These are phyloP conservation scores for Drosophila subquinaria DNA, from an alignment of 2,888 invertebrate genomes.

Conservation along the genomic window DNA sequence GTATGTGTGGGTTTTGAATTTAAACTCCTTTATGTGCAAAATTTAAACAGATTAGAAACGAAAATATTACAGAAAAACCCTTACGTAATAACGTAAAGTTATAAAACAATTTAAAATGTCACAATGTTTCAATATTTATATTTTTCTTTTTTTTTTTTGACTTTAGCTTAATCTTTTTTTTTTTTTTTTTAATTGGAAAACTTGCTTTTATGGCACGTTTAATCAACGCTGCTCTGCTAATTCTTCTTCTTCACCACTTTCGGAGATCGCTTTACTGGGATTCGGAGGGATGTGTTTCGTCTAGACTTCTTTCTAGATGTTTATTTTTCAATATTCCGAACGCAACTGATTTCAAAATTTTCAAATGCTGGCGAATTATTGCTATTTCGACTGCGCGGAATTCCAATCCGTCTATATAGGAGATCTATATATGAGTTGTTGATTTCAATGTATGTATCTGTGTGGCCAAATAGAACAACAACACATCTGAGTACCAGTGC, in stretches of 20 bases:
- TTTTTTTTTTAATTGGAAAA: conserved; percentile 52
- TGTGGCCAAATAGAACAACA: conserved; percentile 53
- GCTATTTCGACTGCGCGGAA: conserved; percentile 79
- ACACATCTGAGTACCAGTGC: conserved; percentile 51
- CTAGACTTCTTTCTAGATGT: conserved; percentile 82
- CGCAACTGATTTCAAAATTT: conserved; percentile 85
- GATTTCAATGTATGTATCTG: conserved; percentile 38
- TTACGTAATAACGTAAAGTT: conserved; percentile 56
- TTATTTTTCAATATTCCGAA: conserved; percentile 86
- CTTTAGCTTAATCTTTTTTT: conserved; percentile 26
- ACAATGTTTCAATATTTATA: conserved; percentile 34
- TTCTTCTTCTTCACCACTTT: conserved; percentile 63
- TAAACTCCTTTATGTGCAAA: conserved; percentile 72
- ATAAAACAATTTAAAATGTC: conserved; percentile 25
- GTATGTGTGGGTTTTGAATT: conserved; percentile 65
- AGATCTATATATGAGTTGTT: conserved; percentile 42
- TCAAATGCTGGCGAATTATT: conserved; percentile 82
- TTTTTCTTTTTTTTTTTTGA: conserved; percentile 27
- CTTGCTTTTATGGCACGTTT: conserved; percentile 79
- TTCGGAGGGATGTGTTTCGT: conserved; percentile 72
- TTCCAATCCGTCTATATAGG: conserved; percentile 76
- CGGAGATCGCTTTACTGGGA: conserved; percentile 83
- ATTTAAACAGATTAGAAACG: conserved; percentile 59
- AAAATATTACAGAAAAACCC: conserved; percentile 58
- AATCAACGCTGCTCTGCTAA: conserved; percentile 57